Base-by-base conservation (phyloP, 2,113 vertebrate species). In the Leptosomus discolor region DNA sequence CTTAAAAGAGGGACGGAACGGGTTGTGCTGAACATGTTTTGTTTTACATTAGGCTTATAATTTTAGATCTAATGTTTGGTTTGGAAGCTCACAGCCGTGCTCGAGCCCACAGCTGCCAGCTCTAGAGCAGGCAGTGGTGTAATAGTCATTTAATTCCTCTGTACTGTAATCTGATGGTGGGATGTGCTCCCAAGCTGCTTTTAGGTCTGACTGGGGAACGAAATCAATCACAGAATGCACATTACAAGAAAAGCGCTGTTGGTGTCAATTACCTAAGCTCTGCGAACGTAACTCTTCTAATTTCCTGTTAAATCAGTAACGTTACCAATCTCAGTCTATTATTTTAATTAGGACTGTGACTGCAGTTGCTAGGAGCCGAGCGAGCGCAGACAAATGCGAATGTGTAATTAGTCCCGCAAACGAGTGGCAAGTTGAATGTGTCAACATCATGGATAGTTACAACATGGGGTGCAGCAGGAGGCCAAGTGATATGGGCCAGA, bases 291-390 rank as follows among this genome's bases (percentile, higher is more conserved):
- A 97, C 93, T 96, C 96, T 96, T 96, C 98, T 98, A 97, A 98
- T 98, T 98, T 98, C 97, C 97, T 96, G 97, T 97, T 98, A 98
- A 98, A 98, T 98, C 97, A 93, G 97, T 97, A 95, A 98, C 97
- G 97, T 97, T 98, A 97, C 98, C 96, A 96, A 97, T 97, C 96
- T 95, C 92, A 85, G 96, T 97, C 96, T 95, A 97, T 98, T 98
- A 97, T 97, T 98, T 98, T 97, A 97, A 98, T 97, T 97, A 98
- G 97, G 96, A 91, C 97, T 97, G 95, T 94, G 97, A 95, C 97
- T 98, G 96, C 94, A 93, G 94, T 97, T 98, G 97, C 98, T 97
- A 96, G 92, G 97, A 96, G 81, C 97, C 15, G 45, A 97, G 95
- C 27, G 90, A 96, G 94, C n/a, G 45, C 92, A 98, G 97, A 91